phyloP scores from a whole-genome alignment of 2,113 vertebrate genomes.

The Acrocephalus arundinaceus region DNA sequence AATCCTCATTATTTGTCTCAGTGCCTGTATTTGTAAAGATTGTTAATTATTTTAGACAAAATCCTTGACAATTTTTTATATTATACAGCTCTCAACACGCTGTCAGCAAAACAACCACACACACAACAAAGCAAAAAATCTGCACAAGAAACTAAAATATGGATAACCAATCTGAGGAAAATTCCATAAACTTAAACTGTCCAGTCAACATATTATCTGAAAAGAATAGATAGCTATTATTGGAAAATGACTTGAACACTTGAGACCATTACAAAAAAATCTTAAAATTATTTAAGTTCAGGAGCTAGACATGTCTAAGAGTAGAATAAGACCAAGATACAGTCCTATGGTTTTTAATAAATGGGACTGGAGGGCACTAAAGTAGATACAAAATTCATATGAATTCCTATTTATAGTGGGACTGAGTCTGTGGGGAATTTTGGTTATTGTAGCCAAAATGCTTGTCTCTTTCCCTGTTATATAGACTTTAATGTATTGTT shows the following conservation, averaged over 20 bases:
- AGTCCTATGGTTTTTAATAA: background rate
- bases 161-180: background rate
- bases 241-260: background rate
- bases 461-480: background rate
- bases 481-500: background rate
- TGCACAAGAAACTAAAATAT: background rate
- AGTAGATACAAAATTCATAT: background rate
- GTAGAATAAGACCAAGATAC: background rate
- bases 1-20: background rate
- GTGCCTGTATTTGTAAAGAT: background rate
- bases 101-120: background rate
- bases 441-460: background rate
- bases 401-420: background rate
- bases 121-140: background rate
- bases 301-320: background rate
- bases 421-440: background rate
- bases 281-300: background rate
- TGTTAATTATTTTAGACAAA: background rate
- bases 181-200: background rate
- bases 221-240: background rate
- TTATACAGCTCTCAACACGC: background rate
- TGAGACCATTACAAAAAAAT: background rate
- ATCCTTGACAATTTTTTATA: background rate
- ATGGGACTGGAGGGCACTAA: background rate
- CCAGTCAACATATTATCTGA: background rate